Conservation (phyloP, 2,888 invertebrate species). For the Melieria crassipennis region DNA sequence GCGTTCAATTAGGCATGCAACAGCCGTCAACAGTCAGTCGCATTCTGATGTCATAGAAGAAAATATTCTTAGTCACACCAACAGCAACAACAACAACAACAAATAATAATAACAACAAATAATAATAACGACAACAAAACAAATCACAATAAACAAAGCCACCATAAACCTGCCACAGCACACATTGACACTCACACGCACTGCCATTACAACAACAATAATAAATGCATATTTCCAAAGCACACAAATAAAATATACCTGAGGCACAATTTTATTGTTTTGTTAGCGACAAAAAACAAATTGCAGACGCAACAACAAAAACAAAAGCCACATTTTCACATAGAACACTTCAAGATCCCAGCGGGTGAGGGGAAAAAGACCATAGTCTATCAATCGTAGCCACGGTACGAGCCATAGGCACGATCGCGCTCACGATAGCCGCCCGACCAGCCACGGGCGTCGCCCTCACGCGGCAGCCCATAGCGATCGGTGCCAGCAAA, state of each 20-base stretch:
- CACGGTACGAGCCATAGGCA: constrained; percentile 42
- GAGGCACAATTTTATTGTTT: constrained; percentile 1
- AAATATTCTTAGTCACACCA: constrained; percentile 19
- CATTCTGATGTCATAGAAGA: constrained; percentile 39
- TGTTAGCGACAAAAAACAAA: constrained; percentile 30
- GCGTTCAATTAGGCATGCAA: constrained; percentile 51
- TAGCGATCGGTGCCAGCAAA: constrained; percentile 62
- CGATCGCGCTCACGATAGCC: constrained; percentile 35
- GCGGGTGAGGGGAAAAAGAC: not conserved
- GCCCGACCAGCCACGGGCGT: constrained; percentile 31
- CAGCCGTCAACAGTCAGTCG: not conserved
- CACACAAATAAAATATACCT: not conserved
- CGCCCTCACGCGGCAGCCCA: constrained; percentile 52
- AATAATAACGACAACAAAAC: not conserved
- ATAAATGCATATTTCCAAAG: too few relatives aligned
- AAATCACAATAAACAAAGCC: constrained; percentile 1
- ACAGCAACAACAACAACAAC: constrained; percentile 3
- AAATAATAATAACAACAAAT: not conserved
- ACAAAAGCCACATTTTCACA: constrained; percentile 18
- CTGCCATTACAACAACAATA: not conserved
- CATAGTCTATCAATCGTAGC: constrained; percentile 50
- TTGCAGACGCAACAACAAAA: constrained; percentile 30
- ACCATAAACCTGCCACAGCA: not conserved
- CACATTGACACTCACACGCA: not conserved
- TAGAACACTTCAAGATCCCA: not conserved